Conservation (phyloP, 2,797 vertebrate species). For the Thunnus albacares region DNA sequence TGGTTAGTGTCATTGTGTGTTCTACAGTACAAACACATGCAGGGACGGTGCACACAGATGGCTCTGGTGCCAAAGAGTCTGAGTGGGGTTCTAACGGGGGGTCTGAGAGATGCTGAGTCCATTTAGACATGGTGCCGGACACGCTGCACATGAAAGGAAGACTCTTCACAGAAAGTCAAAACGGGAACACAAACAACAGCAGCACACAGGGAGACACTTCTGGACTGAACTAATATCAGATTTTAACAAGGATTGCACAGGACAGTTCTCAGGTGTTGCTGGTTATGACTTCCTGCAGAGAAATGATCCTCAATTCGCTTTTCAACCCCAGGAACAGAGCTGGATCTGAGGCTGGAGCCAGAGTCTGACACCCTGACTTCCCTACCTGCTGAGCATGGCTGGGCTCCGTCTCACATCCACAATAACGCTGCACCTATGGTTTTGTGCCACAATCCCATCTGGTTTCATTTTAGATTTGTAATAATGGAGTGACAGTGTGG, state of each 20-base stretch:
- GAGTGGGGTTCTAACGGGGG: slow-evolving; percentile 46
- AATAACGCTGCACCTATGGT: slow-evolving; percentile 20
- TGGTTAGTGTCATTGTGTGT: slow-evolving; percentile 18
- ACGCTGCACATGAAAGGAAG: slow-evolving; percentile 55
- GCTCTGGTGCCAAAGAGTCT: slow-evolving; percentile 74
- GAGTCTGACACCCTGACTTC: slow-evolving; percentile 44
- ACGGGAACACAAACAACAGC: slow-evolving; percentile 46
- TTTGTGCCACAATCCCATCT: slow-evolving; percentile 60
- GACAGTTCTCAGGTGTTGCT: slow-evolving; percentile 62
- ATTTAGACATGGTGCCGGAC: slow-evolving; percentile 57
- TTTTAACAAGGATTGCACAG: slow-evolving; percentile 49
- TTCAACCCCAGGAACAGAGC: slow-evolving; percentile 31
- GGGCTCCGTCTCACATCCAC: slow-evolving; percentile 43
- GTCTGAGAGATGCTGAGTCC: slow-evolving; percentile 45
- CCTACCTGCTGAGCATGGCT: slow-evolving; percentile 64
- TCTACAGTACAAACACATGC: not conserved
- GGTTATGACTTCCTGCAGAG: slow-evolving; percentile 46
- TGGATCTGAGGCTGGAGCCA: slow-evolving; percentile 49
- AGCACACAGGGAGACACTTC: slow-evolving; percentile 28
- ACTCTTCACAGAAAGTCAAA: slow-evolving; percentile 36
- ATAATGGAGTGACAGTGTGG: slow-evolving; percentile 46
- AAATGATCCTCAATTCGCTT: slow-evolving; percentile 7
- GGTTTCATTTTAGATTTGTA: slow-evolving; percentile 63
- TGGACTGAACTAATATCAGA: slow-evolving; percentile 44
- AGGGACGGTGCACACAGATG: slow-evolving; percentile 39